phyloP scores from a whole-genome alignment of 2,113 vertebrate genomes.

The Tragelaphus strepsiceros region DNA sequence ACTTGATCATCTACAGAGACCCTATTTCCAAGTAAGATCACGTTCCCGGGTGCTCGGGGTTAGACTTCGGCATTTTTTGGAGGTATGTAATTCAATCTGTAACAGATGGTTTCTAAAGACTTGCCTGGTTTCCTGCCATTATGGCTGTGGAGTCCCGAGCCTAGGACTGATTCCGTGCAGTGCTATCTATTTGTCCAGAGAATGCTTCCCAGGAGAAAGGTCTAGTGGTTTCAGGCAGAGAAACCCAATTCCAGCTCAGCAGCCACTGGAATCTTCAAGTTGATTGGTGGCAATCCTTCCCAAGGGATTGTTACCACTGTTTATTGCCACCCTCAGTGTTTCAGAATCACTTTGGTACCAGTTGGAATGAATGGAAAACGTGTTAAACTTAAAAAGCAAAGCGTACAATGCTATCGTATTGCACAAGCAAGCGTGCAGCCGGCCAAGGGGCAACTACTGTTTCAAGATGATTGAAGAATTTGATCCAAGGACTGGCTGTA shows the following conservation, averaged over 20 bases:
- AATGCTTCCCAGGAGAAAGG: background rate
- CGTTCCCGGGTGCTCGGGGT: background rate
- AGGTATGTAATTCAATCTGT: background rate
- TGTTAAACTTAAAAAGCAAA: slow-evolving; percentile 31
- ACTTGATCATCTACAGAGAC: background rate
- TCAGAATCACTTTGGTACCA: slow-evolving; percentile 3
- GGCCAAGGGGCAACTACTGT: background rate
- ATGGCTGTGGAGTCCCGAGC: accelerated
- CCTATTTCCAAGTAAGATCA: background rate
- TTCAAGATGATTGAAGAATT: slow-evolving; percentile 57
- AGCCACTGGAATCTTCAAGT: background rate
- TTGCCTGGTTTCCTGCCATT: background rate
- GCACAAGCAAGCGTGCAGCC: background rate
- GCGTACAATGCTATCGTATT: background rate
- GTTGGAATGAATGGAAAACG: slow-evolving; percentile 50
- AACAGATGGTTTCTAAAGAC: background rate
- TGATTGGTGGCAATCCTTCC: background rate
- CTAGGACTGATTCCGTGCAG: accelerated
- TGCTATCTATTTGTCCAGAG: accelerated
- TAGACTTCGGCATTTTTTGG: background rate
- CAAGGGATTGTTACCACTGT: background rate
- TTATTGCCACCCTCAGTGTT: background rate
- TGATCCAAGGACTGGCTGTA: background rate
- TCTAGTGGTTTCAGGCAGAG: background rate
- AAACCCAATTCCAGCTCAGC: background rate